Percentiles rank a stretch among this genome's conserved stretches.
phyloP scores from a whole-genome alignment of 2,888 invertebrate species.

The Yponomeuta evonymella region DNA sequence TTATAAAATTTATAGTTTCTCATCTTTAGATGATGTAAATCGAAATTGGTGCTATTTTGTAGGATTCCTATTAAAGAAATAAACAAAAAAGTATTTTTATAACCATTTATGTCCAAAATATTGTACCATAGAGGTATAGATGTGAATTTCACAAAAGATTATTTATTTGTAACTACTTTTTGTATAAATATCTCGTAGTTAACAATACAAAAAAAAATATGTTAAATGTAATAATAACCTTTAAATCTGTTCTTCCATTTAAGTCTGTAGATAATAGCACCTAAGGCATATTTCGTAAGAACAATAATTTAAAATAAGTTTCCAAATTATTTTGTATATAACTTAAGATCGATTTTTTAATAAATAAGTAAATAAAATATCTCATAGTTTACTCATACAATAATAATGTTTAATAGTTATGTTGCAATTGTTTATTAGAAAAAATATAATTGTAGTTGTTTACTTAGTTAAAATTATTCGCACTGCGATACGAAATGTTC shows the following conservation, averaged over 20 bases:
- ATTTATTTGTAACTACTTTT: constrained; percentile 70
- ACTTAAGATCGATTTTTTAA: constrained; percentile 45
- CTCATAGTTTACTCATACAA: constrained; percentile 45
- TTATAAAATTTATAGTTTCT: background rate
- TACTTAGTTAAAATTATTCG: constrained; percentile 56
- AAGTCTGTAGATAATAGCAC: constrained; percentile 60
- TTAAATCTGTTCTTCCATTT: constrained; percentile 55
- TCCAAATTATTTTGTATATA: constrained; percentile 54
- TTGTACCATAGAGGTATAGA: constrained; percentile 39
- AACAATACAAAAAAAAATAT: constrained; percentile 15
- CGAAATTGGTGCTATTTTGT: constrained; percentile 9
- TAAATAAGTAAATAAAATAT: constrained; percentile 48
- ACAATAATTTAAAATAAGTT: constrained; percentile 32
- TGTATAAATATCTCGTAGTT: constrained; percentile 30
- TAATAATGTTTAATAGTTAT: constrained; percentile 43
- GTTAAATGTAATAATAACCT: constrained; percentile 17
- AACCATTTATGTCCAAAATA: constrained; percentile 37
- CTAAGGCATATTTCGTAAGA: constrained; percentile 43
- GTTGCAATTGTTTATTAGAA: constrained; percentile 42
- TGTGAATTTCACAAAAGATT: constrained; percentile 43
- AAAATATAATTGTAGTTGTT: constrained; percentile 43
- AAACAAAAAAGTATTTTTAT: constrained; percentile 21
- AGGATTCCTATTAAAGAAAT: background rate
- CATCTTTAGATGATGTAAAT: background rate
- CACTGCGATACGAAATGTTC: constrained; percentile 63